phyloP scores from a whole-genome alignment of 2,888 invertebrate species.

The Dysmachus trigonus region DNA sequence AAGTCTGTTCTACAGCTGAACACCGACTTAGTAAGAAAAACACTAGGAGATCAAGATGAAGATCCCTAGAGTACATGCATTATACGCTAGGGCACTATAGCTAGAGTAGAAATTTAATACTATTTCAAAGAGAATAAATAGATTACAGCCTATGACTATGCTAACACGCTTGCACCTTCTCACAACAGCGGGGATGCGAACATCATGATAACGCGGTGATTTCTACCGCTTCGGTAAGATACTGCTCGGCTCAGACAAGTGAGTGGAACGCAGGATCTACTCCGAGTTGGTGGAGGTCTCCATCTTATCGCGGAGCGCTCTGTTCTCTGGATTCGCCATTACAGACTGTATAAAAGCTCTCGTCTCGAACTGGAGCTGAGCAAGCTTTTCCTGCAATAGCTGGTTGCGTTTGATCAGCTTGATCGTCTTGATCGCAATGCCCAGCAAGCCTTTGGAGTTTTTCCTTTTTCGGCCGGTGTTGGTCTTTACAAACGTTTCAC shows the following conservation, averaged over 20 bases:
- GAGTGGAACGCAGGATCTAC: neutral
- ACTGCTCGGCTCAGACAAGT: neutral
- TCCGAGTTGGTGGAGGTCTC: neutral
- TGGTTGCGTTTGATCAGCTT: conserved; percentile 71
- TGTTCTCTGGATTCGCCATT: conserved; percentile 66
- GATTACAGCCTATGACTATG: conserved; percentile 28
- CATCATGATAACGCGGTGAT: neutral
- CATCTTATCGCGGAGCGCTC: conserved; percentile 57
- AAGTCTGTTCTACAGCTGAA: neutral
- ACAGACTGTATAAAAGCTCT: conserved; percentile 70
- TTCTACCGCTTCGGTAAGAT: neutral
- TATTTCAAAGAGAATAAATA: conserved; percentile 28
- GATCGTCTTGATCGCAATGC: conserved; percentile 72
- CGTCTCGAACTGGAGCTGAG: conserved; percentile 71
- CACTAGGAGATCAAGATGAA: conserved; percentile 22
- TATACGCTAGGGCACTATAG: neutral
- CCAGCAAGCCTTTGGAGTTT: conserved; percentile 66
- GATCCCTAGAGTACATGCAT: conserved; percentile 9
- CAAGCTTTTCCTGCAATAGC: conserved; percentile 70
- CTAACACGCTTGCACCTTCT: neutral
- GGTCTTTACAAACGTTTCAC: neutral
- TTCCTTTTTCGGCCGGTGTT: neutral
- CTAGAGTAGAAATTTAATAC: conserved; percentile 27
- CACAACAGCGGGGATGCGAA: neutral
- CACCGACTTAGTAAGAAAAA: conserved; percentile 7